Base-by-base conservation (phyloP, 2,113 vertebrate genomes). In the Sitta europaea region DNA sequence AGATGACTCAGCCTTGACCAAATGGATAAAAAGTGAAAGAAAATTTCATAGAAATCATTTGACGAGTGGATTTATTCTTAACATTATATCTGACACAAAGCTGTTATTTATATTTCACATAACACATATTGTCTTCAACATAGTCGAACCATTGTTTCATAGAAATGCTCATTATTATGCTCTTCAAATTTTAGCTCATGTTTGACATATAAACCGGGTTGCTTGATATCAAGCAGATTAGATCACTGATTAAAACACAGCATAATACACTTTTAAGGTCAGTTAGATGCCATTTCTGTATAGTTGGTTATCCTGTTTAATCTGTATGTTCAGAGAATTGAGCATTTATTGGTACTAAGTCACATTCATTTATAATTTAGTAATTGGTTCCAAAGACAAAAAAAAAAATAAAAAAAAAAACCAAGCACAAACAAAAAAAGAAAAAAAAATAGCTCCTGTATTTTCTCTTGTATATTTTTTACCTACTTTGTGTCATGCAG, bases 1-100 rank as follows among this genome's bases (percentile, higher is more conserved):
- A 70, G 63, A 90, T 96, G 92, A 95, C 63, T 96, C 92, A 97
- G 63, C 51, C 76, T 77, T 94, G 88, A 96, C 86, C 75, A 90
- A 95, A 84, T 77, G 85, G 68, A 86, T 90, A 80, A 92, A 93
- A 95, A 88, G 19, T 61, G 70, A 86, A 94, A 81, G 63, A 95
- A 80, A 90, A 90, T 92, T 95, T 89, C 48, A 29, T 9, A 67
- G 45, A 86, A 88, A 59, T 90, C 36, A 66, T 80, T 83, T 76
- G 40, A 88, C 6, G 0, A 73, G 50, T 67, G 35, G 24, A 73
- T 88, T 96, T 88, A 38, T 80, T 94, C 78, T 90, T 74, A 38
- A 92, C 90, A 83, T 90, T 62, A 1, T 67, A 42, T 83, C 59
- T 88, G 38, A 73, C 61, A 75, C 67, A 92, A 92, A 90, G 78